Evolutionary conservation across 1,140 invertebrate species (phyloP).

Genomic region (Zaprionus vittiger): DNA sequence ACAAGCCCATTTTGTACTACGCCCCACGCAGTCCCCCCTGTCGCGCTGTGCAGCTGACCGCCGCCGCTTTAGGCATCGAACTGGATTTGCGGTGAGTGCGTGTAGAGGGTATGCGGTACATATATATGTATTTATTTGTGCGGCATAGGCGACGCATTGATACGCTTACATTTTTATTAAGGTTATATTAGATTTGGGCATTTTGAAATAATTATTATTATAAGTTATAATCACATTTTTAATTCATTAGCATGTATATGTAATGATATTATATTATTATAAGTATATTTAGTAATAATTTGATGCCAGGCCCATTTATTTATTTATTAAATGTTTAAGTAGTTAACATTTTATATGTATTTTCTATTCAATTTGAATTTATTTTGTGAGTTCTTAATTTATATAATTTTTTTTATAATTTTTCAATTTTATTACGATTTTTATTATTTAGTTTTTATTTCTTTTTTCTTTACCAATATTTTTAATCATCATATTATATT

Average conservation of each 20-base stretch:
- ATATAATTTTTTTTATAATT: neutral
- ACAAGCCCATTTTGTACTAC: conserved; percentile 84
- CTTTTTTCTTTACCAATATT: neutral
- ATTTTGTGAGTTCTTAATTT: neutral
- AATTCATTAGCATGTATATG: too few species aligned
- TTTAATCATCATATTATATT: neutral
- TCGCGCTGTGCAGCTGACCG: conserved; percentile 87
- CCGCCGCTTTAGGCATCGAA: conserved; percentile 88
- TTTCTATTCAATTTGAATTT: neutral
- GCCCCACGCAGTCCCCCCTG: conserved; percentile 86
- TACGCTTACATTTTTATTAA: neutral
- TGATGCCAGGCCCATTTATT: too few species aligned
- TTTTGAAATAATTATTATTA: neutral
- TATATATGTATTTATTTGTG: neutral
- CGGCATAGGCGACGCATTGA: neutral
- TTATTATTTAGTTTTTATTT: neutral
- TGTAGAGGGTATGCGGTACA: neutral
- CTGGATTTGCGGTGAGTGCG: conserved; percentile 86
- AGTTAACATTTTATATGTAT: neutral
- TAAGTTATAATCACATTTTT: neutral
- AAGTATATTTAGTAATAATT: too few species aligned
- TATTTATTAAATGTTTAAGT: too few species aligned
- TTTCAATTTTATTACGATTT: neutral
- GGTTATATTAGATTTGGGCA: too few species aligned
- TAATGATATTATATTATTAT: too few species aligned